These are phyloP conservation scores for Eulacestoma nigropectus DNA, from an alignment of 2,113 vertebrate species.

Conservation along the genomic window DNA sequence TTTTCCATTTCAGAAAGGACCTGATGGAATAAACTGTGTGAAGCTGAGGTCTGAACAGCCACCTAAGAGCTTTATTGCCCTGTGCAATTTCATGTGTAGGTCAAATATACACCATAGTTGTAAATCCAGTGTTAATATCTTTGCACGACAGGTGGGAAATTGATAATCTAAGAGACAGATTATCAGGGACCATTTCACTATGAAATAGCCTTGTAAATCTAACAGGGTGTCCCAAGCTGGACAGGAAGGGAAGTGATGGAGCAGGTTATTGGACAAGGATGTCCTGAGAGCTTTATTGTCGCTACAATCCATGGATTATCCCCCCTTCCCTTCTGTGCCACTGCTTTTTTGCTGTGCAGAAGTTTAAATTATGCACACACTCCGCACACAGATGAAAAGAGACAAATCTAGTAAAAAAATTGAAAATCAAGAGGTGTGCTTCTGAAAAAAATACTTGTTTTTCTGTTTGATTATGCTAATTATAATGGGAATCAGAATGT, in stretches of 20 bases:
- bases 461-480: neutral
- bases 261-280: neutral
- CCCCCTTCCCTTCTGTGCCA: neutral
- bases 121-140: neutral
- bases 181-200: neutral
- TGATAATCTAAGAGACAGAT: neutral
- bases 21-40: neutral
- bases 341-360: neutral
- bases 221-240: neutral
- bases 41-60: neutral
- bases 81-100: neutral
- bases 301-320: neutral
- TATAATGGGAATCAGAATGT: neutral
- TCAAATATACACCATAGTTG: neutral
- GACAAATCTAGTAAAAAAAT: neutral
- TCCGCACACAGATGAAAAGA: neutral
- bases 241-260: neutral
- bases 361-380: neutral
- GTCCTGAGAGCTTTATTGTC: neutral
- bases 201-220: neutral
- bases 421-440: neutral
- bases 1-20: neutral
- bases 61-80: neutral
- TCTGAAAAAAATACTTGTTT: neutral
- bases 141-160: neutral